Base-by-base conservation (phyloP, 2,113 vertebrate species). In the Capreolus pygargus region DNA sequence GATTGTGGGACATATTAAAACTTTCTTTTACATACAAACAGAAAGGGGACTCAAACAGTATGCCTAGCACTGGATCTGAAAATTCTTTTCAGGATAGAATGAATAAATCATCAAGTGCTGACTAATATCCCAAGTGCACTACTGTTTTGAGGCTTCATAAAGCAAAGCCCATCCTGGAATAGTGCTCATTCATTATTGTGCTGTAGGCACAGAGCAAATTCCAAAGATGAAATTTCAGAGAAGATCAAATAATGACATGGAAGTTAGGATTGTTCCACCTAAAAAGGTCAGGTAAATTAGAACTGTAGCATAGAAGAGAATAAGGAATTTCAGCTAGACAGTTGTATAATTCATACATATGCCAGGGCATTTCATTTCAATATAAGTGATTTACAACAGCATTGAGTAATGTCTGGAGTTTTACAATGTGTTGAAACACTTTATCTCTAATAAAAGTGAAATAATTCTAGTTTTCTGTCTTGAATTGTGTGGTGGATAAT, bases 391-490 rank as follows among this genome's bases (percentile, higher is more conserved):
- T 89, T 92, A 84, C 2, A 79, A 79, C 1, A 61, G 70, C 39
- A 50, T 16, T 61, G 55, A 88, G 58, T 91, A 87, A 81, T 79
- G 23, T 57, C 36, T 76, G 7, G 81, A 86, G 50, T 87, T 74
- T 45, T 58, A 47, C 43, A 95, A 8, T 36, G 30, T 43, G 23
- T 81, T 74, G 87, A 83, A 74, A 86, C 19, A 12, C 27, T 28
- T 67, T 90, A 52, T 86, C n/a, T n/a, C 36, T 91, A 81, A 58
- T 88, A 95, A 93, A 70, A 95, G 28, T 78, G 47, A 86, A 93
- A 61, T 84, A 67, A 81, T 87, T 91, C 5, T 28, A 76, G 5
- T 79, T 87, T 84, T 50, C 30, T 74, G 6, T 92, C 52, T 92
- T 92, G 21, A 60, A 61, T 82, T 86, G 60, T 84, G 64, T 23